phyloP scores from a whole-genome alignment of 2,888 invertebrate genomes.

The Diaprepes abbreviatus region DNA sequence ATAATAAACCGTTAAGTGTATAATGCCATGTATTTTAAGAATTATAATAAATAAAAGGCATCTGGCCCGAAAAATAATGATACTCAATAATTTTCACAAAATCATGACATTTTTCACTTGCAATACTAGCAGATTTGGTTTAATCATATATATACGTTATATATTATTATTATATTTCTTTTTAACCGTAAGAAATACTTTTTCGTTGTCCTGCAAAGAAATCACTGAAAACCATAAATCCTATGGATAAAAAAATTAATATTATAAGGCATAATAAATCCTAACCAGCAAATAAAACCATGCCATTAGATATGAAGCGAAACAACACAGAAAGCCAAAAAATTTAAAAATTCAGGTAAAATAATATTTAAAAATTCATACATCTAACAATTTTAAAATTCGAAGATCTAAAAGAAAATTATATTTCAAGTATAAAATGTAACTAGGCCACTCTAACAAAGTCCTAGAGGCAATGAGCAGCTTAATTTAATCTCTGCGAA shows the following conservation, averaged over 20 bases:
- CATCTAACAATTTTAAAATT: not conserved
- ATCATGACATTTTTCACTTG: slow-evolving; percentile 9
- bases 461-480: slow-evolving; percentile 29
- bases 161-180: not conserved
- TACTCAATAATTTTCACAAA: not conserved
- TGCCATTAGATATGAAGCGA: slow-evolving; percentile 8
- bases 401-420: slow-evolving; percentile 10
- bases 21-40: not conserved
- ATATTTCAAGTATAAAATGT: not conserved
- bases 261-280: not conserved
- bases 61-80: not conserved
- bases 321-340: slow-evolving; percentile 10
- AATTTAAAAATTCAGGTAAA: not conserved
- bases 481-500: slow-evolving; percentile 2
- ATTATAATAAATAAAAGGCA: too few species aligned
- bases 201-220: slow-evolving; percentile 3
- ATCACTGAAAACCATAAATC: not conserved
- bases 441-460: slow-evolving; percentile 21
- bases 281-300: not conserved
- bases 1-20: not conserved
- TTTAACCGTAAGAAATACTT: not conserved
- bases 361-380: not conserved
- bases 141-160: not conserved
- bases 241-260: not conserved
- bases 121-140: slow-evolving; percentile 1